Evolutionary conservation across 2,113 vertebrate species (phyloP).

Genomic region (Plestiodon gilberti): DNA sequence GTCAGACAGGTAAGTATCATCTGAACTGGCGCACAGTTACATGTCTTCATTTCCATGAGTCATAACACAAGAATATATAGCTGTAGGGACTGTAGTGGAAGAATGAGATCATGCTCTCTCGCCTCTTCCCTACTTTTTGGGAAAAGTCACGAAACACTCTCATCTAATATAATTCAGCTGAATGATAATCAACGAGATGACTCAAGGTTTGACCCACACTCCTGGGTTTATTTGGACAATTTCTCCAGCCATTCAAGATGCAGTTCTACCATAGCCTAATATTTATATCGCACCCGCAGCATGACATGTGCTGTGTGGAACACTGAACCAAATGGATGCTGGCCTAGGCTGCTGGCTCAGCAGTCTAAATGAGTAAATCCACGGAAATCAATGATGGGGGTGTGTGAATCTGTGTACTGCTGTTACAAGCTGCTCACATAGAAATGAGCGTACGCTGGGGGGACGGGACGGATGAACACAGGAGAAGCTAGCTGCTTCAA

Average conservation of each 20-base stretch:
- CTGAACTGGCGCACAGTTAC: no score
- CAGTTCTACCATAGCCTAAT: neutral
- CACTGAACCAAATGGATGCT: neutral
- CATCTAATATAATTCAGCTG: neutral
- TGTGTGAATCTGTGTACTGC: neutral
- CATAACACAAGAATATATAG: conserved; percentile 19
- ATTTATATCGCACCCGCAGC: neutral
- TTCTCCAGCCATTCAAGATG: neutral
- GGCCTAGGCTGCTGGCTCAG: neutral
- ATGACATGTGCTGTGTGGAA: neutral
- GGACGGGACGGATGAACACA: no score
- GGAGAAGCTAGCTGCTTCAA: neutral
- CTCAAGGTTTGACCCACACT: neutral
- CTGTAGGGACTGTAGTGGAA: conserved; percentile 31
- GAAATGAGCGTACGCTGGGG: no score
- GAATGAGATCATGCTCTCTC: neutral
- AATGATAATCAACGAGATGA: conserved; percentile 3
- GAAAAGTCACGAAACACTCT: neutral
- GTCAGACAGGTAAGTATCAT: no score
- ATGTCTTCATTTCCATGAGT: conserved; percentile 65
- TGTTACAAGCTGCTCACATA: neutral
- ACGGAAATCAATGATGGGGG: neutral
- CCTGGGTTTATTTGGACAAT: neutral
- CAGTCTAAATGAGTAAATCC: neutral
- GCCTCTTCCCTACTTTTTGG: neutral